Conservation (phyloP, 1,140 invertebrate species). For the Platyura marginata region DNA sequence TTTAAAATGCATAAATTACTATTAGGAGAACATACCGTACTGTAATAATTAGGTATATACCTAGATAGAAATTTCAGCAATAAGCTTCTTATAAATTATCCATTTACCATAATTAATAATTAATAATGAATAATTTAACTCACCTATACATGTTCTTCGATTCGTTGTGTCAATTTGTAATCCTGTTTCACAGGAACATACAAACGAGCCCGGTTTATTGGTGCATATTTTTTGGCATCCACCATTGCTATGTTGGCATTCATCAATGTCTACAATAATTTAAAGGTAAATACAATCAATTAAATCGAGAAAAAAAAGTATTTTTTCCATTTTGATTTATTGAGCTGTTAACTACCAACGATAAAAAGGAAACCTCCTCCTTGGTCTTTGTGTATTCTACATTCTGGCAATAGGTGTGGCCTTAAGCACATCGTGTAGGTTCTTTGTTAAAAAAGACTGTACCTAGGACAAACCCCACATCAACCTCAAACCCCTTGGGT, state of each 20-base stretch:
- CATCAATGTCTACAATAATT: conserved; percentile 45
- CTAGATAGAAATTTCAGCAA: not conserved
- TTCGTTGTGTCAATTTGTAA: conserved; percentile 13
- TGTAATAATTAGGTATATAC: not conserved
- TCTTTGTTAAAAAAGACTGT: too few relatives aligned
- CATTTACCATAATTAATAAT: too few relatives aligned
- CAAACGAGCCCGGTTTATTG: conserved; percentile 50
- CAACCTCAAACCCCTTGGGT: too few relatives aligned
- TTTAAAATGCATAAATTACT: not conserved
- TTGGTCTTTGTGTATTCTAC: too few relatives aligned
- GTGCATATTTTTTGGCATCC: conserved; percentile 38
- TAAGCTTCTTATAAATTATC: too few relatives aligned
- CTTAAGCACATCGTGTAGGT: too few relatives aligned
- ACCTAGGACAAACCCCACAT: too few relatives aligned
- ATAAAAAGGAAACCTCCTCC: too few relatives aligned
- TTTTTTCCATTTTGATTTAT: not conserved
- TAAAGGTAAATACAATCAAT: conserved; percentile 1
- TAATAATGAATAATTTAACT: conserved; percentile 3
- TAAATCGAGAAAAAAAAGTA: not conserved
- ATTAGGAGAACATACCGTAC: not conserved
- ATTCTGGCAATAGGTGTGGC: too few relatives aligned
- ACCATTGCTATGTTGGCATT: conserved; percentile 50
- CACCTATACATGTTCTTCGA: conserved; percentile 21
- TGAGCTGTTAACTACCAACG: not conserved
- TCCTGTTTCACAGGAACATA: conserved; percentile 44